Evolutionary conservation across 2,113 vertebrate species (phyloP), one percentile per base, ranked within the genome.

Genomic region (Pseudorasbora parva): DNA sequence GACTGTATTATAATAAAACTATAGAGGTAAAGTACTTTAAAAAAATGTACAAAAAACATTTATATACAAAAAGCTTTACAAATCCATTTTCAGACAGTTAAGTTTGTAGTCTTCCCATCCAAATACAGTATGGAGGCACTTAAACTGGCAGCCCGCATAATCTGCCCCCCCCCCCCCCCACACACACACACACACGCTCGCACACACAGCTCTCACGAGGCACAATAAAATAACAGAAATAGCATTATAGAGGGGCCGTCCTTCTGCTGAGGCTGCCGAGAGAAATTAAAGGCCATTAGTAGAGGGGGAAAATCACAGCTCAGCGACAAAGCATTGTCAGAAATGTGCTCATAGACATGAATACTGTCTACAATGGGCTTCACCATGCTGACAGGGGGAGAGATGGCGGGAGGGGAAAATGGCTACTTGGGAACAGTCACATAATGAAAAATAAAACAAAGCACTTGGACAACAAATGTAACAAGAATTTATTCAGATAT

Each of bases 381-480:
- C 95, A 96, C 95, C 93, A 93, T 95, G 93, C 93, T 92, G 93
- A 96, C 93, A 87, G 91, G 92, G 94, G 90, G 94, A 95, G 94
- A 94, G 92, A 89, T 91, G 92, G 93, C 91, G 94, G 95, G 94
- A 96, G 93, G 94, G 93, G 91, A 90, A 91, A 93, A 95, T 94
- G 94, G 93, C 93, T 94, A 94, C 92, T 94, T 89, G 91, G 93
- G 93, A 94, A 95, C 93, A 94, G 87, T 94, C 94, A 95, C 94
- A 94, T 93, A 92, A 95, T 93, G 93, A 85, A 83, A 85, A 87
- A 86, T 92, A 92, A 93, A 93, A 92, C 89, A 92, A 95, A 94
- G 92, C 93, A 98, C 94, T 93, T 89, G 94, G 95, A 98, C 96
- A 94, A 96, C 95, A 96, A 87, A 95, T 94, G 93, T 95, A 95